These are phyloP conservation scores for Caprella mutica DNA, from an alignment of 2,888 invertebrate species.

Conservation along the genomic window DNA sequence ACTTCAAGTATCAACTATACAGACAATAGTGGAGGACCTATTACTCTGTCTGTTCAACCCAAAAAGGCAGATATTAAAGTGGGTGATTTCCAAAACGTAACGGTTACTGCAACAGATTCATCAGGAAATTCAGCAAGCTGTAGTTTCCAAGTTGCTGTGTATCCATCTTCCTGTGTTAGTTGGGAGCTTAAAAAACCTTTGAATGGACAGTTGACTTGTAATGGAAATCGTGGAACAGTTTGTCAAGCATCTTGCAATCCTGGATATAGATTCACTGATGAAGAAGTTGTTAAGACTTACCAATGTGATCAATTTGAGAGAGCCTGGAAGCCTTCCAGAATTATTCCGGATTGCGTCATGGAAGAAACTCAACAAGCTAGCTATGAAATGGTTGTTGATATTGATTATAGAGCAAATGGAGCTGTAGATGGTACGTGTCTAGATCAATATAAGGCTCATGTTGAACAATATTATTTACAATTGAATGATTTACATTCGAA, in stretches of 20 bases:
- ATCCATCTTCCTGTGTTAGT: constrained; percentile 85
- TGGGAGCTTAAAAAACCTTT: constrained; percentile 85
- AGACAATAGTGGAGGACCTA: constrained; percentile 24
- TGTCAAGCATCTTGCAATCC: constrained; percentile 82
- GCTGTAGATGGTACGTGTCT: constrained; percentile 74
- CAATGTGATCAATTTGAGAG: constrained; percentile 59
- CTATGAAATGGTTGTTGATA: constrained; percentile 75
- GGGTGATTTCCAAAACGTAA: constrained; percentile 80
- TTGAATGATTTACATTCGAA: constrained; percentile 73
- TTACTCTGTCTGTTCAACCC: constrained; percentile 50
- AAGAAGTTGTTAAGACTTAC: constrained; percentile 74
- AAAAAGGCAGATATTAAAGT: constrained; percentile 66
- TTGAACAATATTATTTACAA: constrained; percentile 65
- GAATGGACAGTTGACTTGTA: constrained; percentile 75
- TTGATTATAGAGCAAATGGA: constrained; percentile 78
- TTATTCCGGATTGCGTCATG: constrained; percentile 89
- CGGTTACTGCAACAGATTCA: constrained; percentile 74
- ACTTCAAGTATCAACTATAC: constrained; percentile 16
- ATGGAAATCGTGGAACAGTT: constrained; percentile 59
- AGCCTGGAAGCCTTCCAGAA: constrained; percentile 73
- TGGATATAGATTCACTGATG: constrained; percentile 80
- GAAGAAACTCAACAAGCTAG: constrained; percentile 85
- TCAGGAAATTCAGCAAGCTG: constrained; percentile 79
- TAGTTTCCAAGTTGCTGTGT: constrained; percentile 83
- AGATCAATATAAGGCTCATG: constrained; percentile 54